phyloP scores from a whole-genome alignment of 2,888 invertebrate genomes.

The Polietes domitor region DNA sequence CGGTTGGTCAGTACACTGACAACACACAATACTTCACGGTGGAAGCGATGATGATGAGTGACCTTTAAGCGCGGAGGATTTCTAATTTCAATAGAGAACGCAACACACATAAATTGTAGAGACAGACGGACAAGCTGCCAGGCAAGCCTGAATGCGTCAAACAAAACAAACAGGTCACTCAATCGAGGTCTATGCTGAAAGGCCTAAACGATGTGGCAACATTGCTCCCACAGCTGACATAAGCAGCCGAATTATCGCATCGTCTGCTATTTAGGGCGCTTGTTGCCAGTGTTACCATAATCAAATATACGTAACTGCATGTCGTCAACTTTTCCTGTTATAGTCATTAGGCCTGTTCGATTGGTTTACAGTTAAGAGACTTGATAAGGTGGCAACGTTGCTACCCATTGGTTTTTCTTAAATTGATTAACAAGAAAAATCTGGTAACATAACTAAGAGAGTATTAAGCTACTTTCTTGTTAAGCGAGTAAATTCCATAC shows the following conservation, averaged over 20 bases:
- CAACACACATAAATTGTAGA: neutral
- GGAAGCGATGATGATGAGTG: slow-evolving; percentile 15
- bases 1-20: too few relatives aligned
- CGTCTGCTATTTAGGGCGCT: neutral
- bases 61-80: slow-evolving; percentile 20
- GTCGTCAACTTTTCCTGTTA: too few relatives aligned
- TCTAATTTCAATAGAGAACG: slow-evolving; percentile 24
- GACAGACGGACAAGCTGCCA: neutral
- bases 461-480: too few relatives aligned
- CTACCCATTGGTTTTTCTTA: too few relatives aligned
- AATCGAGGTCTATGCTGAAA: neutral
- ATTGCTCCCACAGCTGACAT: neutral
- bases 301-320: too few relatives aligned
- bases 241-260: too few relatives aligned
- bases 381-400: too few relatives aligned
- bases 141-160: neutral
- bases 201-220: neutral
- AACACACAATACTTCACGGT: slow-evolving; percentile 11
- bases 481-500: too few relatives aligned
- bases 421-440: too few relatives aligned
- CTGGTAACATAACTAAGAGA: too few relatives aligned
- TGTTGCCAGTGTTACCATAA: neutral
- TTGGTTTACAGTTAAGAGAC: too few relatives aligned
- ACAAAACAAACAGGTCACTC: slow-evolving; percentile 23
- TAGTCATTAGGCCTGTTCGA: too few relatives aligned